Percentiles rank a stretch among this genome's conserved stretches.
Evolutionary conservation across 2,113 vertebrate species (phyloP).

Genomic region (Cheilinus undulatus): DNA sequence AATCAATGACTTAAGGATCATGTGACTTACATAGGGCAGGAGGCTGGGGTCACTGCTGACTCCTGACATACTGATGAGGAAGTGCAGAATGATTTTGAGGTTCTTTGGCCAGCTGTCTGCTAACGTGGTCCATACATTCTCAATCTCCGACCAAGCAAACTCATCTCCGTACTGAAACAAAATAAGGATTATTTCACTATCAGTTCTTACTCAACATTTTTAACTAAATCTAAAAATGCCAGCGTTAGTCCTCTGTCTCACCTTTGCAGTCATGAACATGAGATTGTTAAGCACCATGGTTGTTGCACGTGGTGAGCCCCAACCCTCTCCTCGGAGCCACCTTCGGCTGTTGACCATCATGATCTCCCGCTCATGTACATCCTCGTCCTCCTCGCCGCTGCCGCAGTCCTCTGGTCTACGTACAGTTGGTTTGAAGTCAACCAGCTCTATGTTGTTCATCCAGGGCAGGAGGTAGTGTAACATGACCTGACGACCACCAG

Average conservation of each 20-base stretch:
- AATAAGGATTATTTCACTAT: conserved; percentile 6
- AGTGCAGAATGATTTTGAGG: conserved; percentile 98
- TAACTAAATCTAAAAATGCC: neutral
- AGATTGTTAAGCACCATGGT: conserved; percentile 99
- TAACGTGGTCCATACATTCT: conserved; percentile 98
- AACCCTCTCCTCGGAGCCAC: conserved; percentile 96
- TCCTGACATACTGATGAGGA: conserved; percentile 97
- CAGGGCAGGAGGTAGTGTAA: conserved; percentile 96
- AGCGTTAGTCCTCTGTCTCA: conserved; percentile 63
- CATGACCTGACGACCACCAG: conserved; percentile 97
- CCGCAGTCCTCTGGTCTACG: conserved; percentile 85
- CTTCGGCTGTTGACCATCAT: conserved; percentile 96
- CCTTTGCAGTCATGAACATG: conserved; percentile 99
- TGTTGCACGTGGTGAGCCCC: conserved; percentile 97
- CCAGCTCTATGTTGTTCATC: conserved; percentile 99
- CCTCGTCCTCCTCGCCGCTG: conserved; percentile 87
- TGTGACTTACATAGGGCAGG: conserved; percentile 93
- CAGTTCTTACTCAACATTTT: neutral
- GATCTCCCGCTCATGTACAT: conserved; percentile 88
- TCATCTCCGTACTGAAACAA: conserved; percentile 94
- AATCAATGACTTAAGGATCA: neutral
- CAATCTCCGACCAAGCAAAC: conserved; percentile 98
- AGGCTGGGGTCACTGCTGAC: conserved; percentile 98
- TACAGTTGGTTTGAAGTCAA: conserved; percentile 90
- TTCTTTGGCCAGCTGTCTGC: conserved; percentile 99